These are phyloP conservation scores for Molanna angustata DNA, from an alignment of 2,888 invertebrate species.

Conservation along the genomic window DNA sequence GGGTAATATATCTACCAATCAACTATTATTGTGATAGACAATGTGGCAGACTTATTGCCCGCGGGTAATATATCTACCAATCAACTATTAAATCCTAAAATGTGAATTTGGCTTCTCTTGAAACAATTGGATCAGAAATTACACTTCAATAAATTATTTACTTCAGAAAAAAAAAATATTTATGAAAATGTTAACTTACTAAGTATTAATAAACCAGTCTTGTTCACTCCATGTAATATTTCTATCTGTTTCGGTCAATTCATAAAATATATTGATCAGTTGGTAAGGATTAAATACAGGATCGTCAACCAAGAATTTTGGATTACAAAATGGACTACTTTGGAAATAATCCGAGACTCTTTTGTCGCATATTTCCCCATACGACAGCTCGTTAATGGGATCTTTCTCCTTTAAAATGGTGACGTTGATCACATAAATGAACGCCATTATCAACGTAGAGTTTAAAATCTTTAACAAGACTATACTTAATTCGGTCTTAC, in stretches of 20 bases:
- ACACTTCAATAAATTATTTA: no score
- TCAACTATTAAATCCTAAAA: no score
- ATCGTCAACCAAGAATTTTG: slow-evolving; percentile 60
- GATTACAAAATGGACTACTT: slow-evolving; percentile 50
- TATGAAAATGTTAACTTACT: slow-evolving; percentile 50
- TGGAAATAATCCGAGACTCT: slow-evolving; percentile 34
- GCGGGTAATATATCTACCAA: no score
- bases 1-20: no score
- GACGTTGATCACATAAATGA: slow-evolving; percentile 51
- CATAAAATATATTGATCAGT: slow-evolving; percentile 61
- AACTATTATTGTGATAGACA: no score
- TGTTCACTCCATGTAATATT: slow-evolving; percentile 69
- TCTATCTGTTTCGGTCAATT: slow-evolving; percentile 55
- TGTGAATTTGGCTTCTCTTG: no score
- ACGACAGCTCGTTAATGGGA: slow-evolving; percentile 16
- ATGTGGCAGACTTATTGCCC: no score
- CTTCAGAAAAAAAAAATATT: no score
- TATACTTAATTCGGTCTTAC: slow-evolving; percentile 45
- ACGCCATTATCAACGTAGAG: slow-evolving; percentile 44
- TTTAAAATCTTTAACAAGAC: slow-evolving; percentile 47
- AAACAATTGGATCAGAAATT: no score
- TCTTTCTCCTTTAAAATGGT: slow-evolving; percentile 31
- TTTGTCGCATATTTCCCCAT: slow-evolving; percentile 18
- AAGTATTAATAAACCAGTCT: slow-evolving; percentile 63
- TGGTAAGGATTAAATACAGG: slow-evolving; percentile 56